phyloP scores from a whole-genome alignment of 2,113 vertebrate species.

The Solea solea region DNA sequence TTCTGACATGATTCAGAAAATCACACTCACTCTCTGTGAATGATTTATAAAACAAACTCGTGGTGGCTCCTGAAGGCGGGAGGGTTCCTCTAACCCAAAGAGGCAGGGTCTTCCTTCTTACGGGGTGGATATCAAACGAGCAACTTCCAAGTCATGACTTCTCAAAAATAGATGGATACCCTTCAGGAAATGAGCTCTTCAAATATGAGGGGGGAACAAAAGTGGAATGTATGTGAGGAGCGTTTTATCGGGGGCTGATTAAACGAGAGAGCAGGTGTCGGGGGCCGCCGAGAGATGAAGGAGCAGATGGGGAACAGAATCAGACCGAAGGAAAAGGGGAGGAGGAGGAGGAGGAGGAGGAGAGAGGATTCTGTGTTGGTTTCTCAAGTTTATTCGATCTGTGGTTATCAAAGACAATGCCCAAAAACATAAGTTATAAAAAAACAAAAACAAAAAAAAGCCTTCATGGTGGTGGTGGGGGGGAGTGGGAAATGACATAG shows the following conservation, averaged over 20 bases:
- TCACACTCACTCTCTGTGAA: slow-evolving; percentile 30
- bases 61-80: slow-evolving; percentile 18
- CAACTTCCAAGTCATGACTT: slow-evolving; percentile 49
- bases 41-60: slow-evolving; percentile 62
- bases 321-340: slow-evolving; percentile 10
- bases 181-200: slow-evolving; percentile 54
- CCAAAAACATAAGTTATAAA: slow-evolving; percentile 87
- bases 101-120: slow-evolving; percentile 18
- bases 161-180: slow-evolving; percentile 55
- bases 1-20: slow-evolving; percentile 19
- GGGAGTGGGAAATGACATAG: slow-evolving; percentile 81
- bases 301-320: slow-evolving; percentile 54
- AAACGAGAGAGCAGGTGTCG: slow-evolving; percentile 51
- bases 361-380: slow-evolving; percentile 55
- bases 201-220: slow-evolving; percentile 5
- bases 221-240: slow-evolving; percentile 22
- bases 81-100: slow-evolving; percentile 17
- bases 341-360: not conserved
- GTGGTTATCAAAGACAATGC: slow-evolving; percentile 94
- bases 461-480: slow-evolving; percentile 80
- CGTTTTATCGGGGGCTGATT: slow-evolving; percentile 31
- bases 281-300: slow-evolving; percentile 15
- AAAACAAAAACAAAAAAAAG: slow-evolving; percentile 82
- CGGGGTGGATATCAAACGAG: slow-evolving; percentile 44
- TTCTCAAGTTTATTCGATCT: slow-evolving; percentile 84